phyloP scores from a whole-genome alignment of 2,888 invertebrate species.

The Napeogenes inachia region DNA sequence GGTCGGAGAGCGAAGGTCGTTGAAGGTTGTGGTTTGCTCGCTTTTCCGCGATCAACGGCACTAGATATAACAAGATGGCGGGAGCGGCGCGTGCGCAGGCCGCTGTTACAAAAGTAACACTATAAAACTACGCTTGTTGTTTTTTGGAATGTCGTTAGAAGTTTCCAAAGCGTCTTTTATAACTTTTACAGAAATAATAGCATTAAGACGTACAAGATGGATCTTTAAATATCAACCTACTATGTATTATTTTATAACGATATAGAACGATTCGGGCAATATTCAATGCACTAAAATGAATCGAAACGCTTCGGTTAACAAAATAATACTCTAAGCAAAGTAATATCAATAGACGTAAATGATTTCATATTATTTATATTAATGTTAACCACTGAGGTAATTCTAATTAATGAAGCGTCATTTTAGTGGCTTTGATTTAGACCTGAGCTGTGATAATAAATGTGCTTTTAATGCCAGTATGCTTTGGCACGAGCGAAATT shows the following conservation, averaged over 20 bases:
- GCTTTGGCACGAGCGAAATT: conserved; percentile 58
- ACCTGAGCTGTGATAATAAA: conserved; percentile 65
- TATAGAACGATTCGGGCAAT: no score
- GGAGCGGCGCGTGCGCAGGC: conserved; percentile 73
- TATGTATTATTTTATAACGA: no score
- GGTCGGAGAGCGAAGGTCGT: conserved; percentile 77
- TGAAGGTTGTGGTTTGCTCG: conserved; percentile 77
- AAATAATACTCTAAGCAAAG: no score
- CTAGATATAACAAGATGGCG: conserved; percentile 76
- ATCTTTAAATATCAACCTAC: no score
- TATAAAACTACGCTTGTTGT: conserved; percentile 54
- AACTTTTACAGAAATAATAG: no score
- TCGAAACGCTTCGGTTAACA: no score
- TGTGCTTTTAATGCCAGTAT: conserved; percentile 72
- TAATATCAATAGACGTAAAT: no score
- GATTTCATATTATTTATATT: no score
- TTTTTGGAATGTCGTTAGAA: conserved; percentile 29
- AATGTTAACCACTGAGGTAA: no score
- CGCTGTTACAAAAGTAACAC: conserved; percentile 50
- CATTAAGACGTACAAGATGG: no score
- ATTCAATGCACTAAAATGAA: no score
- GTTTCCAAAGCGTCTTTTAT: no score
- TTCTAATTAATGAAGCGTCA: conserved; percentile 40
- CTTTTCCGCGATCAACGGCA: conserved; percentile 77
- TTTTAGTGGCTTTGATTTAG: conserved; percentile 61